Evolutionary conservation across 2,113 vertebrate species (phyloP).

Genomic region (Ceyx margarethae): DNA sequence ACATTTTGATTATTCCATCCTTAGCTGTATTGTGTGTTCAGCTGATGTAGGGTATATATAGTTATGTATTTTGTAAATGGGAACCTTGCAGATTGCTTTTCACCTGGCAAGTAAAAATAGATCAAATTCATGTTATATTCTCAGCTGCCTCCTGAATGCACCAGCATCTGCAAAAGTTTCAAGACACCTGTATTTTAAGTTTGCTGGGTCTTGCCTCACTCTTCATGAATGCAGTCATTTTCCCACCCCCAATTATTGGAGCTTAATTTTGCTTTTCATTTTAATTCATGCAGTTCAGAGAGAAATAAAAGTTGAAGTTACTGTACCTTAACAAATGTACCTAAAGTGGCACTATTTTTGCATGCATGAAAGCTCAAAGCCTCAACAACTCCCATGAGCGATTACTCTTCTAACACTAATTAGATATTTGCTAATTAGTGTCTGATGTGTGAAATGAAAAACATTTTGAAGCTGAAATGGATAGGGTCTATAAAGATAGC

Average conservation of each 20-base stretch:
- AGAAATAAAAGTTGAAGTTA: constrained; percentile 81
- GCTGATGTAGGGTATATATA: constrained; percentile 21
- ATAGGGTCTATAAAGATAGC: constrained; percentile 83
- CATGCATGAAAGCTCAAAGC: constrained; percentile 82
- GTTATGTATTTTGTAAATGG: constrained; percentile 33
- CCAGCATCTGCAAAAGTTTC: background rate
- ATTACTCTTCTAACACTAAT: constrained; percentile 96
- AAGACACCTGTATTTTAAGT: background rate
- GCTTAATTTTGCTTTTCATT: constrained; percentile 49
- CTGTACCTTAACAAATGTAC: constrained; percentile 82
- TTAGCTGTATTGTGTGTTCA: constrained; percentile 29
- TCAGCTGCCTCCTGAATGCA: background rate
- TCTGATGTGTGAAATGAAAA: constrained; percentile 92
- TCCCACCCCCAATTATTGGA: constrained; percentile 12
- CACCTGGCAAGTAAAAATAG: constrained; percentile 18
- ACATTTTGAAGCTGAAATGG: constrained; percentile 88
- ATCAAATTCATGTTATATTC: background rate
- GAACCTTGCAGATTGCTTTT: constrained; percentile 17
- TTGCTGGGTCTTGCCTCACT: background rate
- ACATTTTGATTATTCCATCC: constrained; percentile 42
- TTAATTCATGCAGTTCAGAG: constrained; percentile 58
- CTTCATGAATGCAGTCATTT: background rate
- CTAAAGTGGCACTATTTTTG: constrained; percentile 79
- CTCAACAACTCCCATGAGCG: constrained; percentile 86
- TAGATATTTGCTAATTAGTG: constrained; percentile 96